A percentile compares a stretch with the other conserved stretches of the same genome.
Conservation (phyloP, 2,797 vertebrate genomes). For the Phrynocephalus guinanensis region DNA sequence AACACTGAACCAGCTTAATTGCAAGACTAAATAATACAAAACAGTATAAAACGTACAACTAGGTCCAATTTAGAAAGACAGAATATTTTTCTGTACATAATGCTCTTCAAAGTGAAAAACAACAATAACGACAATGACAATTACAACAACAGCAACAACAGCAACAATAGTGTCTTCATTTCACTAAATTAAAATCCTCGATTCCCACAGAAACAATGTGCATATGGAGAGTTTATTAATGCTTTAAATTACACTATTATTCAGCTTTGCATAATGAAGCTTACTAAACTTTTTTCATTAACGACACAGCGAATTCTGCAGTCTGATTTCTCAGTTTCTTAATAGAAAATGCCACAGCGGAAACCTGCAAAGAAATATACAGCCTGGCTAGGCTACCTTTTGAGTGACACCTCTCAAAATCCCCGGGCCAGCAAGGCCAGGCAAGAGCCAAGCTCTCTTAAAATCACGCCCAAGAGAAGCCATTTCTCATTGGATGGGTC, state of each 20-base stretch:
- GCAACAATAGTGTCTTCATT: slow-evolving; percentile 65
- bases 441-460: background rate
- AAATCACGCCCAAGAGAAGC: background rate
- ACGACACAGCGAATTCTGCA: slow-evolving; percentile 54
- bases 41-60: slow-evolving; percentile 68
- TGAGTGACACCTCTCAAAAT: no score
- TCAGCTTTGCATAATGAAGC: slow-evolving; percentile 73
- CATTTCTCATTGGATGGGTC: background rate
- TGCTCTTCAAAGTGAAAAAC: slow-evolving; percentile 69
- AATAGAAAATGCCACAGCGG: background rate
- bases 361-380: background rate
- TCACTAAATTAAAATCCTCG: slow-evolving; percentile 77
- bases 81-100: slow-evolving; percentile 61
- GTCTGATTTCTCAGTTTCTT: background rate
- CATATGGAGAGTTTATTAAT: slow-evolving; percentile 79
- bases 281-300: slow-evolving; percentile 64
- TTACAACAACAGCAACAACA: no score
- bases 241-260: slow-evolving; percentile 77
- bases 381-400: no score
- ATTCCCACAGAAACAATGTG: slow-evolving; percentile 69
- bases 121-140: slow-evolving; percentile 17
- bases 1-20: slow-evolving; percentile 71
- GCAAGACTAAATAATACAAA: slow-evolving; percentile 59
- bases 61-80: slow-evolving; percentile 72
- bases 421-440: no score